Evolutionary conservation across 2,113 vertebrate species (phyloP), one percentile per base, ranked within the genome.

Genomic region (Leiothrix lutea): DNA sequence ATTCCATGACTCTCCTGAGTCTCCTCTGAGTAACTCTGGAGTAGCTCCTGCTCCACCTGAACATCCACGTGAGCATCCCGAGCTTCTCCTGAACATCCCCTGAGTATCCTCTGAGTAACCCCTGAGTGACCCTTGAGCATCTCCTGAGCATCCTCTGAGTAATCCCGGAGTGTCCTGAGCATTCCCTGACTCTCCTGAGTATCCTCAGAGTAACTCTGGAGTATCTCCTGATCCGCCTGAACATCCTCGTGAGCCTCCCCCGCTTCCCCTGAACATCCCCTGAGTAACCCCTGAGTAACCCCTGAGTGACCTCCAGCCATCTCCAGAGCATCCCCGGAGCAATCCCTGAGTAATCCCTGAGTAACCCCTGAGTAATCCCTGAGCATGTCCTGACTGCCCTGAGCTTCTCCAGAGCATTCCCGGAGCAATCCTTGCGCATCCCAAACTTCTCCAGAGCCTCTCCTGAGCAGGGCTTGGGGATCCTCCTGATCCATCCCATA

Each of bases 171-270:
- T 38, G 36, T 10, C 36, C 36, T 38, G 36, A 38, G 36, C 10
- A 38, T 9, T 10, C 36, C 10, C 36, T 38, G 36, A 38, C 8
- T 38, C 8, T 9, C 36, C 36, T 10, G 36, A 38, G 36, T 38
- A 38, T 38, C 36, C 36, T 38, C 36, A 9, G 36, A 38, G 36
- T 38, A 10, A 38, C 36, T 10, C 36, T 10, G n/a, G n/a, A n/a
- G n/a, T n/a, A n/a, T n/a, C n/a, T n/a, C 36, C 51, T 58, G 35
- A 6, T 4, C 8, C 3, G 3, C 4, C 4, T 23, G 8, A 80
- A 12, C 33, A 53, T 36, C 21, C 9, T 3, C 4, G 3, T 22
- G 18, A 64, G 40, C 62, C 25, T 35, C 11, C 28, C 1, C 0
- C n/a, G 14, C 36, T 61, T 12, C 12, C 22, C 6, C 29, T 42